Conservation (phyloP, 2,888 invertebrate genomes). For the Muschampia plurimacula region DNA sequence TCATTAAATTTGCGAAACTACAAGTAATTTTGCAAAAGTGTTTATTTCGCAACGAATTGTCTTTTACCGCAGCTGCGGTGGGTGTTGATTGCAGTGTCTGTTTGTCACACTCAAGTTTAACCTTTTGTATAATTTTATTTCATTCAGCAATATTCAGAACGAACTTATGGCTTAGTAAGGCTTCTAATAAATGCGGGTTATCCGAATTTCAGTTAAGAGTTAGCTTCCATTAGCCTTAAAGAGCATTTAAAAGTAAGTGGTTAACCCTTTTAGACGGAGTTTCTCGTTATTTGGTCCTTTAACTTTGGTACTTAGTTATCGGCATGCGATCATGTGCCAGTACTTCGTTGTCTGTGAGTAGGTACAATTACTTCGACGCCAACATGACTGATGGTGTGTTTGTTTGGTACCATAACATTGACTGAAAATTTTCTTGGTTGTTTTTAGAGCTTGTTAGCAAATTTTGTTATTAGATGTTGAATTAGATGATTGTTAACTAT, state of each 20-base stretch:
- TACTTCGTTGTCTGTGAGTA: background rate
- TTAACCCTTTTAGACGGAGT: background rate
- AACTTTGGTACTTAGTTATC: background rate
- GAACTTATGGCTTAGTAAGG: background rate
- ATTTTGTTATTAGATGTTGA: no score
- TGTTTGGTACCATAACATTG: background rate
- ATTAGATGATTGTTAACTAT: no score
- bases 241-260: background rate
- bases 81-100: slow-evolving; percentile 40
- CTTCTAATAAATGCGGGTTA: background rate
- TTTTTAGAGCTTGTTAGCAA: no score
- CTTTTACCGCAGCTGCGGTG: slow-evolving; percentile 55
- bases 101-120: slow-evolving; percentile 32
- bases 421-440: no score
- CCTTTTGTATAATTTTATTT: slow-evolving; percentile 36
- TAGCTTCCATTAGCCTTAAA: no score
- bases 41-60: slow-evolving; percentile 57
- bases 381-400: background rate
- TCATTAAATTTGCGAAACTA: slow-evolving; percentile 55
- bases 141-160: background rate
- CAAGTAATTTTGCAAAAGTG: slow-evolving; percentile 58
- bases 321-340: slow-evolving; percentile 8
- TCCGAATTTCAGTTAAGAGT: background rate
- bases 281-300: background rate
- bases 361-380: slow-evolving; percentile 8